Conservation (phyloP, 2,797 vertebrate species). For the Steatocranus sp. region DNA sequence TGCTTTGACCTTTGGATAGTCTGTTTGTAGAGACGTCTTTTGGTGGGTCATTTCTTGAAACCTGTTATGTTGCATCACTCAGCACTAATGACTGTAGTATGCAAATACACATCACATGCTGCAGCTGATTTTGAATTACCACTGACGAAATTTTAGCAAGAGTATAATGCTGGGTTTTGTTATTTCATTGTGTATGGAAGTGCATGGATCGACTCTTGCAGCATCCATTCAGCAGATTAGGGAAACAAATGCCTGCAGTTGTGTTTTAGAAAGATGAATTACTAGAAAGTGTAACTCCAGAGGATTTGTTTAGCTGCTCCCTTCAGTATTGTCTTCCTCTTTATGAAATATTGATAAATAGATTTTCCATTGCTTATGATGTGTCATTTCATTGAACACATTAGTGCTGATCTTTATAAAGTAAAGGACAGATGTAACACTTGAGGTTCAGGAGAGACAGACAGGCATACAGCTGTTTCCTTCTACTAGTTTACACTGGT, state of each 20-base stretch:
- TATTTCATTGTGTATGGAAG: background rate
- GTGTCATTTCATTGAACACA: background rate
- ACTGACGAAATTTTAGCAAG: background rate
- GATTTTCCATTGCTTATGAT: background rate
- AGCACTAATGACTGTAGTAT: background rate
- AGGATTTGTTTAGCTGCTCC: background rate
- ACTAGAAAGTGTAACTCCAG: background rate
- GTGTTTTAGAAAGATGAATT: background rate
- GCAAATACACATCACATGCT: background rate
- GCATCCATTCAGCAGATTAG: background rate
- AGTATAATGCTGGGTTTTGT: background rate
- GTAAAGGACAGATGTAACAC: background rate
- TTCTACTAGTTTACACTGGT: background rate
- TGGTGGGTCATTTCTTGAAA: background rate
- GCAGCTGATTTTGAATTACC: background rate
- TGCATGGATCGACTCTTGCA: background rate
- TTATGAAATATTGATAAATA: background rate
- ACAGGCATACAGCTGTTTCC: background rate
- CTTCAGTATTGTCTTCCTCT: background rate
- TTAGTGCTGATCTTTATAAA: background rate
- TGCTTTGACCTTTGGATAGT: background rate
- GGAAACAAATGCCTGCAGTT: background rate
- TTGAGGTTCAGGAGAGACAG: background rate
- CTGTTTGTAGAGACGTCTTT: background rate
- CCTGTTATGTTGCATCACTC: background rate